Evolutionary conservation across 2,113 vertebrate genomes (phyloP).

Genomic region (Perca flavescens): DNA sequence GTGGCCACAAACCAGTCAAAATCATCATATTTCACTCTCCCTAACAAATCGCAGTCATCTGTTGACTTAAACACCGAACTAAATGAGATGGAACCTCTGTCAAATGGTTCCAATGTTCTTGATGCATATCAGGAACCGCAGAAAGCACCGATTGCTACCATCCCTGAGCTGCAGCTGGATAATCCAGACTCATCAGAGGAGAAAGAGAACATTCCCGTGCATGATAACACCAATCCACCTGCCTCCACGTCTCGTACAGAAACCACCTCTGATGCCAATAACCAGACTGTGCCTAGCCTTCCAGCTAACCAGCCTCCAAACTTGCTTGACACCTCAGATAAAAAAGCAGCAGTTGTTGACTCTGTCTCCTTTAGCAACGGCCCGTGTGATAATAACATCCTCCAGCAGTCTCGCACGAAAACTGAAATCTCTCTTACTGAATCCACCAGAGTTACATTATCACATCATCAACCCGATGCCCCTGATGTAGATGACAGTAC

Average conservation of each 20-base stretch:
- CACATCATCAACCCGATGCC: constrained; percentile 16
- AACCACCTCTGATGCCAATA: background rate
- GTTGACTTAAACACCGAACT: background rate
- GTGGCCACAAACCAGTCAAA: constrained; percentile 23
- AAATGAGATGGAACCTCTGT: background rate
- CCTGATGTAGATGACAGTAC: background rate
- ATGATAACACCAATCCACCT: background rate
- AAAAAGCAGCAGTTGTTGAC: background rate
- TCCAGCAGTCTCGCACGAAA: background rate
- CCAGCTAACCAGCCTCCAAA: background rate
- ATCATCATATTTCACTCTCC: background rate
- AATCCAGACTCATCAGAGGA: background rate
- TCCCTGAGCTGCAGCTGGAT: constrained; percentile 60
- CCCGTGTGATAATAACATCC: background rate
- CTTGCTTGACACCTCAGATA: background rate
- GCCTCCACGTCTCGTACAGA: background rate
- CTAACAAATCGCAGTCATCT: background rate
- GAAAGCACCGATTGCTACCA: constrained; percentile 50
- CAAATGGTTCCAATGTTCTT: rapidly evolving
- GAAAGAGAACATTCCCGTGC: background rate
- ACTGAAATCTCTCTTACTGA: background rate
- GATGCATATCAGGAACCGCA: background rate
- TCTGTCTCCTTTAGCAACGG: background rate
- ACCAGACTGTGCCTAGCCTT: background rate
- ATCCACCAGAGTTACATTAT: background rate